Evolutionary conservation across 2,797 vertebrate genomes (phyloP).

Genomic region (Nyctalus aviator): DNA sequence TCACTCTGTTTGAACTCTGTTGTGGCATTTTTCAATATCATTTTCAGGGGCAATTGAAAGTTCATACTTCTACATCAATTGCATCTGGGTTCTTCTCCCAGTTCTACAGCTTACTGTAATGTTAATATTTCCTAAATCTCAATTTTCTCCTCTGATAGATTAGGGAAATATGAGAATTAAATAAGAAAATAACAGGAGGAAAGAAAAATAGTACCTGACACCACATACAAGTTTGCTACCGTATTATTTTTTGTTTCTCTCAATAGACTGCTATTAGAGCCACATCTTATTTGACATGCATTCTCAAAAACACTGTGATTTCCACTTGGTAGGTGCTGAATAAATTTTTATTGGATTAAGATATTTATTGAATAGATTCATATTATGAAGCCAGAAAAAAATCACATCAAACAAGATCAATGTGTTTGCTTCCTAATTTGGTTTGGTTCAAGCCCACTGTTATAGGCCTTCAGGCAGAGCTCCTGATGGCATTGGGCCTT

Average conservation of each 20-base stretch:
- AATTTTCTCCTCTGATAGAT: conserved; percentile 28
- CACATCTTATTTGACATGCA: not conserved
- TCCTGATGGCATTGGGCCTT: not conserved
- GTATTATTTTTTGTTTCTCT: not conserved
- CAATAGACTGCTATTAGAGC: not conserved
- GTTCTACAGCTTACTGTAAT: not conserved
- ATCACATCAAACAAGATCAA: not conserved
- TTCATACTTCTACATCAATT: conserved; percentile 25
- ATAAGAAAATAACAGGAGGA: not conserved
- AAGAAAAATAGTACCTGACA: not conserved
- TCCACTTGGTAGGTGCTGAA: not conserved
- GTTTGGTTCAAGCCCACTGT: not conserved
- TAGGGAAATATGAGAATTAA: not conserved
- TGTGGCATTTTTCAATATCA: not conserved
- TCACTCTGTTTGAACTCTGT: not conserved
- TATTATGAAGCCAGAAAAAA: not conserved
- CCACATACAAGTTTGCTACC: not conserved
- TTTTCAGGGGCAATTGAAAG: not conserved
- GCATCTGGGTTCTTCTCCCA: not conserved
- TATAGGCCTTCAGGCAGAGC: not conserved
- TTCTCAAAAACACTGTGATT: not conserved
- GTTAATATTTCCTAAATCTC: not conserved
- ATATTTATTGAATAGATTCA: conserved; percentile 5
- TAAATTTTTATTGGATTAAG: not conserved
- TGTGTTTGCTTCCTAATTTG: not conserved